Conservation (phyloP, 1,140 invertebrate genomes). For the Lepidostoma basale region DNA sequence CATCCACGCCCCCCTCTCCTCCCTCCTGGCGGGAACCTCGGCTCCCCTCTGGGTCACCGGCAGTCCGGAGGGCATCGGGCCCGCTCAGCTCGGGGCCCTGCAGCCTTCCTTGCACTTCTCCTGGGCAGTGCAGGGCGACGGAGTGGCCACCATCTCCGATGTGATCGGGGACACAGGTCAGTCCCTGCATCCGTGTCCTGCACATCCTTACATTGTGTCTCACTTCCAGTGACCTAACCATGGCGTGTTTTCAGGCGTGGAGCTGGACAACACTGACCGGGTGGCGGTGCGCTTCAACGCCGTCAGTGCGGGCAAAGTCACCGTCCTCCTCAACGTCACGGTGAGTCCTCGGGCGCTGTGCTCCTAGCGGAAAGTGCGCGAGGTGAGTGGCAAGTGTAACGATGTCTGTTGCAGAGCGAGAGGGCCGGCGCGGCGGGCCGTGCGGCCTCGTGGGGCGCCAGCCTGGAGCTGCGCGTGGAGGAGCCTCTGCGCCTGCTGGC, state of each 20-base stretch:
- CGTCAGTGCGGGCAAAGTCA: conserved; percentile 25
- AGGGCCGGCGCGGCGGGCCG: background rate
- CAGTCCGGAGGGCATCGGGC: conserved; percentile 29
- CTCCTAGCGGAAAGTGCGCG: too few species aligned
- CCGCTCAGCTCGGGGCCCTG: conserved; percentile 35
- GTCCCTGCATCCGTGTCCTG: background rate
- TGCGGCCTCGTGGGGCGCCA: conserved; percentile 23
- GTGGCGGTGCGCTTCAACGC: conserved; percentile 35
- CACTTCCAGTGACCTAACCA: background rate
- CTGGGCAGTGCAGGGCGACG: conserved; percentile 38
- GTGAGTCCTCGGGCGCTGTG: too few species aligned
- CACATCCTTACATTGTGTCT: background rate
- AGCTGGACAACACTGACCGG: conserved; percentile 38
- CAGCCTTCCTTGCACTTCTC: conserved; percentile 34
- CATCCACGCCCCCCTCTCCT: conserved; percentile 32
- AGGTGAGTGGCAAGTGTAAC: background rate
- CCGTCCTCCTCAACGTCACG: conserved; percentile 36
- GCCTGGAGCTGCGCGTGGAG: conserved; percentile 25
- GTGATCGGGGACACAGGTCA: conserved; percentile 29
- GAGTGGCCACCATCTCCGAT: conserved; percentile 29
- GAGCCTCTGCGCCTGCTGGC: conserved; percentile 27
- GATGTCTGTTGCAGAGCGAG: conserved; percentile 6
- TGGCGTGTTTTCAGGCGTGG: conserved; percentile 32
- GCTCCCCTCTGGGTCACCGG: conserved; percentile 40
- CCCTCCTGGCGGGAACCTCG: conserved; percentile 33